phyloP scores from a whole-genome alignment of 1,140 invertebrate genomes.

The Drosophila bocqueti region DNA sequence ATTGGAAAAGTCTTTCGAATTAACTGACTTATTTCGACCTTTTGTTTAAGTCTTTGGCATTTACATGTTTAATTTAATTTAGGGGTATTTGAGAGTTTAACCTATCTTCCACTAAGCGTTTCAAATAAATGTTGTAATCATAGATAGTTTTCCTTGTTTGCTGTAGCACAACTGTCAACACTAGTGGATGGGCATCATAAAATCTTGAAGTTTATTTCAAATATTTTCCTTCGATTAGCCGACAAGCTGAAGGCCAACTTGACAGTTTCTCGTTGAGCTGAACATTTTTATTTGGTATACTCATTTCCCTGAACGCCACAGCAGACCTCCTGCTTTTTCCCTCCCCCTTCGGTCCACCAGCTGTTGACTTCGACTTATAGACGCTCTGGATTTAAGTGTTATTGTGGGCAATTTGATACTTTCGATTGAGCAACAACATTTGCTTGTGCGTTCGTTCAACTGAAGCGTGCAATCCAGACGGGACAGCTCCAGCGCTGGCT shows the following conservation, averaged over 20 bases:
- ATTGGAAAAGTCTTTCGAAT: constrained; percentile 8
- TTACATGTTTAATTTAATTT: neutral
- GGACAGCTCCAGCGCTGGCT: constrained; percentile 20
- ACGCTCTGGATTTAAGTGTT: constrained; percentile 79
- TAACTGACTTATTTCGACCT: constrained; percentile 3
- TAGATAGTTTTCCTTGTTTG: neutral
- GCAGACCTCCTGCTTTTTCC: neutral
- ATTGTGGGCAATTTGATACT: constrained; percentile 85
- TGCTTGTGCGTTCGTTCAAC: constrained; percentile 82
- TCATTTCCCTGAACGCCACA: constrained; percentile 55
- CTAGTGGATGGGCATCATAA: constrained; percentile 12
- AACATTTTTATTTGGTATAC: constrained; percentile 74
- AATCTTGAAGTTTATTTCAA: constrained; percentile 34
- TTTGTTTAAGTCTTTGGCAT: neutral
- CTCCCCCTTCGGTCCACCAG: neutral
- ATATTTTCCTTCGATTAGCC: constrained; percentile 50
- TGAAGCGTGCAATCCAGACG: constrained; percentile 69
- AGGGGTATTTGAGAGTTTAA: neutral
- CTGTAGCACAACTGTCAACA: neutral
- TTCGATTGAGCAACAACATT: constrained; percentile 85
- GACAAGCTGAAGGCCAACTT: constrained; percentile 21
- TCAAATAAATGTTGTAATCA: neutral
- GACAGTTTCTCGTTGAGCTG: constrained; percentile 44
- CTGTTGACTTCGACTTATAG: constrained; percentile 69
- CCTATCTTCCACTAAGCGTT: neutral